Percentiles rank a stretch among this genome's conserved stretches.
phyloP scores from a whole-genome alignment of 2,797 vertebrate genomes.

The Picus viridis region DNA sequence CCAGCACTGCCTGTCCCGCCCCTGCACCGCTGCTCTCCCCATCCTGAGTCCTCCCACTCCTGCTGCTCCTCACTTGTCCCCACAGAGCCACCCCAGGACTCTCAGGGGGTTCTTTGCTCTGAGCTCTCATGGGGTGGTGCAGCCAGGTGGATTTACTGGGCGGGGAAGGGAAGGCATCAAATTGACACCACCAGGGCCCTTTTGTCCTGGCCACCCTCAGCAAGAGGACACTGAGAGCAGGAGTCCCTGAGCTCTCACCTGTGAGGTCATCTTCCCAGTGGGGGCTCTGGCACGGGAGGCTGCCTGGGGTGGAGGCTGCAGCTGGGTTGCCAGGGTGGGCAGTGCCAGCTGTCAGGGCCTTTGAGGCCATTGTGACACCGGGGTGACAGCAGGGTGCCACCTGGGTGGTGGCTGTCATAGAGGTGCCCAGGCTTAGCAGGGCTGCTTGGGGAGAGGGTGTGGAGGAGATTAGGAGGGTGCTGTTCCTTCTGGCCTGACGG shows the following conservation, averaged over 20 bases:
- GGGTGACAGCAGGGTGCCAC: not conserved
- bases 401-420: not conserved
- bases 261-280: fast-evolving
- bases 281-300: fast-evolving
- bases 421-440: not conserved
- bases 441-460: not conserved
- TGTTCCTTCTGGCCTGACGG: not conserved
- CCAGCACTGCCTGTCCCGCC: not conserved
- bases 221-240: fast-evolving
- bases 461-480: not conserved
- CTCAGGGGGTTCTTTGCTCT: fast-evolving
- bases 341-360: not conserved
- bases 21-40: fast-evolving
- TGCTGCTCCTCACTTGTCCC: fast-evolving
- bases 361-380: not conserved
- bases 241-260: not conserved
- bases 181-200: fast-evolving
- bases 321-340: fast-evolving
- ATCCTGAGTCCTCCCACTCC: not conserved
- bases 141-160: fast-evolving
- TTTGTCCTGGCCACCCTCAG: not conserved
- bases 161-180: not conserved
- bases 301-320: not conserved
- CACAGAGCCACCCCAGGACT: fast-evolving
- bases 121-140: not conserved